Evolutionary conservation across 2,113 vertebrate genomes (phyloP).

Genomic region (Rhinoderma darwinii): DNA sequence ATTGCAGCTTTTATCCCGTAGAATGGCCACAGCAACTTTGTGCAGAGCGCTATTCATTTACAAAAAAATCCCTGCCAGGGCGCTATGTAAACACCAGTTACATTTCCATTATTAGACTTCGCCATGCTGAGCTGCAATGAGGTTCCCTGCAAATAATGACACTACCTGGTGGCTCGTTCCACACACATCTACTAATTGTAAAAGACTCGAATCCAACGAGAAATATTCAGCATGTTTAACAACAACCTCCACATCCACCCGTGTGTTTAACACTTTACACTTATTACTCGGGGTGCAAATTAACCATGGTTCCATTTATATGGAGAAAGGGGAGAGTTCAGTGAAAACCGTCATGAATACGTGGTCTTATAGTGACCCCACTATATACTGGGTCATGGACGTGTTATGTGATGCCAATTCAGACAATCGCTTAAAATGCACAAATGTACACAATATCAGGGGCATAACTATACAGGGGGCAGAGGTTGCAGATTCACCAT

Average conservation of each 20-base stretch:
- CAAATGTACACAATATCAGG: too few species aligned
- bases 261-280: not conserved
- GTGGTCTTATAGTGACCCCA: not conserved
- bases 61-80: slow-evolving; percentile 27
- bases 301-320: slow-evolving; percentile 3
- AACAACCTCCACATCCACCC: not conserved
- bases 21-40: not conserved
- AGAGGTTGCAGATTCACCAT: too few species aligned
- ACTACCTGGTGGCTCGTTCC: slow-evolving; percentile 43
- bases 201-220: not conserved
- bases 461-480: too few species aligned
- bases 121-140: slow-evolving; percentile 31
- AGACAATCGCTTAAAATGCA: too few species aligned
- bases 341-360: not conserved
- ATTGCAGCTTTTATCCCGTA: not conserved
- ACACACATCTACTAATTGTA: slow-evolving; percentile 51
- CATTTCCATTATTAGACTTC: slow-evolving; percentile 31
- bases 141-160: slow-evolving; percentile 43
- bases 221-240: slow-evolving; percentile 3
- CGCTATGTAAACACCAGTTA: slow-evolving; percentile 43
- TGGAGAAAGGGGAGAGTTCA: not conserved
- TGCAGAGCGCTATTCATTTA: slow-evolving; percentile 16
- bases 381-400: not conserved
- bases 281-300: not conserved
- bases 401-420: too few species aligned